Evolutionary conservation across 2,888 invertebrate genomes (phyloP).

Genomic region (Heliothis peltigera): DNA sequence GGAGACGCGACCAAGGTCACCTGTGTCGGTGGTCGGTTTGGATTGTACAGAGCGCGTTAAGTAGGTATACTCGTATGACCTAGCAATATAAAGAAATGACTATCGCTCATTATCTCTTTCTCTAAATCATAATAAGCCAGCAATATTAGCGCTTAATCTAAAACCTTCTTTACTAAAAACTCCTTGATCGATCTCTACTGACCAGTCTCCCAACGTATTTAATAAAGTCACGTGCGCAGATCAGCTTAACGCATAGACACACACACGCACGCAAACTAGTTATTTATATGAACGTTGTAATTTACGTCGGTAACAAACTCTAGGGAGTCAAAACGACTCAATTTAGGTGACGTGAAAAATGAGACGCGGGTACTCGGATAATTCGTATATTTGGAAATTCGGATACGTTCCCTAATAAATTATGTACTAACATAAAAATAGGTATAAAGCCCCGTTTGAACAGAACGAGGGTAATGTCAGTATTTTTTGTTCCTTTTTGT

Average conservation of each 20-base stretch:
- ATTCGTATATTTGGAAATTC: constrained; percentile 47
- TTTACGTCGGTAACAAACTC: constrained; percentile 61
- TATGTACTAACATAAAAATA: constrained; percentile 47
- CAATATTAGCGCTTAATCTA: too few species aligned
- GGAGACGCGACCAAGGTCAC: too few species aligned
- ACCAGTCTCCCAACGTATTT: constrained; percentile 24
- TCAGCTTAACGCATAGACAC: constrained; percentile 14
- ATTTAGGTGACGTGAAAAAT: constrained; percentile 70
- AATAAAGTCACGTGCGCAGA: constrained; percentile 39
- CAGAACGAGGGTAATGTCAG: constrained; percentile 23
- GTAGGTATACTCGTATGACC: too few species aligned
- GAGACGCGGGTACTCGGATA: constrained; percentile 59
- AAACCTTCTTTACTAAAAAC: constrained; percentile 10
- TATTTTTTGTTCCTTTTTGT: constrained; percentile 38
- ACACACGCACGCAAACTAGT: constrained; percentile 24
- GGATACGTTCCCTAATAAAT: constrained; percentile 48
- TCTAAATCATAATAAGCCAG: background rate
- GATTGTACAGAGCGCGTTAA: too few species aligned
- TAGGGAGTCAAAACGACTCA: constrained; percentile 67
- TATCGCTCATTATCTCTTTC: background rate
- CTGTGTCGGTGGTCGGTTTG: too few species aligned
- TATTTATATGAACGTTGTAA: constrained; percentile 54
- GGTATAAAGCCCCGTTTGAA: constrained; percentile 22
- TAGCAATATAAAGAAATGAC: too few species aligned
- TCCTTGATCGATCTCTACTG: constrained; percentile 18